Percentiles rank a stretch among this genome's conserved stretches.
Conservation (phyloP, 2,113 vertebrate genomes). For the Murina feae region DNA sequence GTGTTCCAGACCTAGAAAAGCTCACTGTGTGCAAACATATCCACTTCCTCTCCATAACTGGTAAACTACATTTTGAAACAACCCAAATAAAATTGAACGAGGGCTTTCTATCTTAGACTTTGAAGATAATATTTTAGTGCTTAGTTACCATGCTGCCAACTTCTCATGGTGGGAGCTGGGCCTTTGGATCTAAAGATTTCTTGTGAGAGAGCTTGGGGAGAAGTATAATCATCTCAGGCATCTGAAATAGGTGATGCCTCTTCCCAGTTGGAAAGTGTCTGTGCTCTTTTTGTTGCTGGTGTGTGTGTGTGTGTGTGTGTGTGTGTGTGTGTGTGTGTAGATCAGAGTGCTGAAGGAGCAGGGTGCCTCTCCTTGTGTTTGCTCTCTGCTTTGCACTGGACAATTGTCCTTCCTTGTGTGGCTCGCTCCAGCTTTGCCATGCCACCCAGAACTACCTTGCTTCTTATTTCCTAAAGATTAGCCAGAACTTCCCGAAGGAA, state of each 20-base stretch:
- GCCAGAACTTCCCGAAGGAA: background rate
- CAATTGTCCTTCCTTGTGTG: background rate
- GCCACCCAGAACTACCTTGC: background rate
- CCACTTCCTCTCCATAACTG: background rate
- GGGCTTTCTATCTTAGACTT: background rate
- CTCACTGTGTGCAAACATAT: background rate
- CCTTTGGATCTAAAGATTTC: background rate
- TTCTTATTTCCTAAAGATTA: slow-evolving; percentile 40
- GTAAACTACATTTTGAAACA: background rate
- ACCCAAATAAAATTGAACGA: background rate
- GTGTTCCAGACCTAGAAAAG: background rate
- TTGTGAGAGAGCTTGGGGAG: background rate
- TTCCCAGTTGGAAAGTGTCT: background rate
- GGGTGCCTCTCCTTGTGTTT: background rate
- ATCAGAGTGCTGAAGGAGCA: background rate
- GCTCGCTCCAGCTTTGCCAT: background rate
- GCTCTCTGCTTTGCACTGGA: background rate
- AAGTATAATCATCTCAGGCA: background rate
- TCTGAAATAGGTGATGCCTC: background rate
- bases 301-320: background rate
- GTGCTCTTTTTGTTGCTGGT: background rate
- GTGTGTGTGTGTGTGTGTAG: too few species aligned
- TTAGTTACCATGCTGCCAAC: background rate
- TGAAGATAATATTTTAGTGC: background rate
- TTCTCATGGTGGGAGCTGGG: background rate